A percentile compares a stretch with the other conserved stretches of the same genome.
Conservation (phyloP, 2,113 vertebrate genomes). For the Tor tambroides region DNA sequence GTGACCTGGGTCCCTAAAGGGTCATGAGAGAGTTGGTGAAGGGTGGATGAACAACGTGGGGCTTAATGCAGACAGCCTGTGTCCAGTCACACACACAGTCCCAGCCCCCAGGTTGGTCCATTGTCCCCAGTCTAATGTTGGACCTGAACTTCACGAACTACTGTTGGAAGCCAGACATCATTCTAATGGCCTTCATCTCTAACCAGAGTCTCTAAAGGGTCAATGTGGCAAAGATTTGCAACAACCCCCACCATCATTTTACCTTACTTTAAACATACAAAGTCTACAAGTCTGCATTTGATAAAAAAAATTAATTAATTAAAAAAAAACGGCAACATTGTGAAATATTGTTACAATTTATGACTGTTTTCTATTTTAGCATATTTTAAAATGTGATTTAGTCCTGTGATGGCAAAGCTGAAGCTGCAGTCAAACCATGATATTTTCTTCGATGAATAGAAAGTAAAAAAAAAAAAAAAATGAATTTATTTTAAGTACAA, state of each 20-base stretch:
- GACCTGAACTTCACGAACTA: conserved; percentile 71
- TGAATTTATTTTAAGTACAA: no score
- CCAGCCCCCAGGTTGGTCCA: conserved; percentile 47
- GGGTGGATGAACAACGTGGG: conserved; percentile 63
- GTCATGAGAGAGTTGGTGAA: conserved; percentile 73
- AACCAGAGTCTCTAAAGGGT: conserved; percentile 43
- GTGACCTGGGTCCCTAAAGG: conserved; percentile 67
- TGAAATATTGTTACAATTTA: not conserved
- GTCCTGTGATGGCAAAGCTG: not conserved
- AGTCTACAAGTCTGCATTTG: no score
- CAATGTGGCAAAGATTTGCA: conserved; percentile 36
- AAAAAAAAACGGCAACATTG: no score
- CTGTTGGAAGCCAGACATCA: conserved; percentile 41
- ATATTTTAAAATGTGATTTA: no score
- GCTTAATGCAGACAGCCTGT: conserved; percentile 55
- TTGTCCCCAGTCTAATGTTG: conserved; percentile 64
- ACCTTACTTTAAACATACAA: not conserved
- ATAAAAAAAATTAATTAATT: not conserved
- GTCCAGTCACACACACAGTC: conserved; percentile 57
- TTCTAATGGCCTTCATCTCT: conserved; percentile 44
- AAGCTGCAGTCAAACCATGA: not conserved
- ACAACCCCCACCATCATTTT: not conserved
- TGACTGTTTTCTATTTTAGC: no score
- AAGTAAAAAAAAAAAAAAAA: no score
- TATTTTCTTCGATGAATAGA: no score